Base-by-base conservation (phyloP, 1,140 invertebrate genomes). In the Plectrocnemia conspersa region DNA sequence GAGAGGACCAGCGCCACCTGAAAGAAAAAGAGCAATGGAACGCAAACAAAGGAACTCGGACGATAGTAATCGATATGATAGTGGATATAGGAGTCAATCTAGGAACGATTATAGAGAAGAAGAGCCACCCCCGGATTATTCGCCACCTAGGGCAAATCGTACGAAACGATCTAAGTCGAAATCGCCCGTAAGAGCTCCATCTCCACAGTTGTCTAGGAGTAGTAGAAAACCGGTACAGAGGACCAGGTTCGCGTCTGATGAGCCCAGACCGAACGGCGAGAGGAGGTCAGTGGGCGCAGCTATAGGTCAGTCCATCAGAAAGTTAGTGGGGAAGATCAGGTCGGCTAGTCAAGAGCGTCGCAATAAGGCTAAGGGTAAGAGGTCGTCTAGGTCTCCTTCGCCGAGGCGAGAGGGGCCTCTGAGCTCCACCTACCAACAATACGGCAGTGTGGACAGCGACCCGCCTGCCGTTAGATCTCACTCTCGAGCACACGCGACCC, bases 291-390 rank as follows among this genome's bases (percentile, higher is more conserved):
- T 79, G 38, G 77, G 78, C 1, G 72, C 77, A 6, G 77, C 77
- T 4, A 80, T 80, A 47, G 82, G 83, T 10, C 83, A 85, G 49
- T 88, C 86, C 0, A 83, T 89, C 59, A 76, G 86, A 40, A 86
- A 86, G 64, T 67, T 89, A 42, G 85, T 89, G 2, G 85, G 84
- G 25, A 88, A 87, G 67, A 82, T 89, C 33, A 79, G 85, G 0
- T 87, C 84, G 1, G 83, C 83, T 4, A 86, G 84, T 49, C 77
- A 80, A 0, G 85, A 88, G 66, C 77, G 85, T n/a, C 82, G 82
- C 50, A 78, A 79, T 11, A 79, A 79, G 47, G 77, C 78, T 70
- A 76, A 79, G 54, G 53, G 63, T 52, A 65, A 66, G n/a, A 66
- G 67, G 56, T 49, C 65, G 40, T 77, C 76, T 3, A 73, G 72